phyloP scores from a whole-genome alignment of 2,797 vertebrate species.

The Melanotaenia maccullochi region DNA sequence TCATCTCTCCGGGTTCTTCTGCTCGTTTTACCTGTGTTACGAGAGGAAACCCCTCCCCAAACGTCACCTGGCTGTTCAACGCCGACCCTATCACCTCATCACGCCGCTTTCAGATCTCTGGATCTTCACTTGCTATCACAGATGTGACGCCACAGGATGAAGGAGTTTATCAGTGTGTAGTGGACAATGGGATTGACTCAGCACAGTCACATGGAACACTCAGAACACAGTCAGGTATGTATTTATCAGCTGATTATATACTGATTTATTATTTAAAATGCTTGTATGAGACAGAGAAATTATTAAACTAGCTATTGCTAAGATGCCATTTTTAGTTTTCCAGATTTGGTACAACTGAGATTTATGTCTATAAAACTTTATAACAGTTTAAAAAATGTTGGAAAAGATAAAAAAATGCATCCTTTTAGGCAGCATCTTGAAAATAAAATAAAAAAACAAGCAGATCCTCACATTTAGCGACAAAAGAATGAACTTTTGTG shows the following conservation, averaged over 20 bases:
- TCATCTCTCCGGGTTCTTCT: slow-evolving; percentile 70
- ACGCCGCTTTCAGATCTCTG: slow-evolving; percentile 68
- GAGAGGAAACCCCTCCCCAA: slow-evolving; percentile 85
- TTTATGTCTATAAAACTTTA: background rate
- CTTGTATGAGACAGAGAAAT: background rate
- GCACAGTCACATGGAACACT: slow-evolving; percentile 87
- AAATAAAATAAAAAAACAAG: background rate
- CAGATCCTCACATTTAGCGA: no score
- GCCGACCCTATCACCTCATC: slow-evolving; percentile 78
- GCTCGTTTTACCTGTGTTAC: slow-evolving; percentile 82
- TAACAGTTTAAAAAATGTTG: background rate
- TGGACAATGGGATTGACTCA: slow-evolving; percentile 86
- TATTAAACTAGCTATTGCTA: background rate
- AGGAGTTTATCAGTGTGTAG: slow-evolving; percentile 92
- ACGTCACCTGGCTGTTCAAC: slow-evolving; percentile 90
- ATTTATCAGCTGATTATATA: background rate
- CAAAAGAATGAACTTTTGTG: background rate
- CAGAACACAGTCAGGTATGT: slow-evolving; percentile 81
- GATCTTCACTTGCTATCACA: slow-evolving; percentile 77
- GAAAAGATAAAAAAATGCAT: background rate
- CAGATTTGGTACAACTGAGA: background rate
- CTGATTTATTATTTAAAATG: background rate
- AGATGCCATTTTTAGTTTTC: background rate
- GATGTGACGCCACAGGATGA: slow-evolving; percentile 79
- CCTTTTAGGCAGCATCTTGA: background rate